These are phyloP conservation scores for Philaethria dido DNA, from an alignment of 2,888 invertebrate species.

Conservation along the genomic window DNA sequence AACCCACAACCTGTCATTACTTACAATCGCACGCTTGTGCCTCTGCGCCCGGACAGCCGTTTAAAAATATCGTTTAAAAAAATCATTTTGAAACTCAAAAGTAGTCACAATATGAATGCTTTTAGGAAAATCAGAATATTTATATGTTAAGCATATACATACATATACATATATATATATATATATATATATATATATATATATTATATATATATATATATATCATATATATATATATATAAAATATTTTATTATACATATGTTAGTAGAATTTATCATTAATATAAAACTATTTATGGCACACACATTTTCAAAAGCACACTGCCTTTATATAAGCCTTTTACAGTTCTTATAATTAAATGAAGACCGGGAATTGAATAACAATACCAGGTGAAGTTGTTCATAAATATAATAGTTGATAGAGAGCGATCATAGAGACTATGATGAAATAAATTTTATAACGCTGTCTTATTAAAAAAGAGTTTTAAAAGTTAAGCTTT, in stretches of 20 bases:
- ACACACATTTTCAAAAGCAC: background rate
- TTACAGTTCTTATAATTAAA: slow-evolving; percentile 16
- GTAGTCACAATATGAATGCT: too few relatives aligned
- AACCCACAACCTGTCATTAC: too few relatives aligned
- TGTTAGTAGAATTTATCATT: background rate
- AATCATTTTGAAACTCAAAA: too few relatives aligned
- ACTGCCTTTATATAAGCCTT: slow-evolving; percentile 1
- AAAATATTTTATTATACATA: background rate
- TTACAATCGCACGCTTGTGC: too few relatives aligned
- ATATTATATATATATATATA: too few relatives aligned
- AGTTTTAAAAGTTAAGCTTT: background rate
- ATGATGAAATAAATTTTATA: slow-evolving; percentile 36
- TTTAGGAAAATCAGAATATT: too few relatives aligned
- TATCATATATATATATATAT: background rate
- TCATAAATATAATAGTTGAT: slow-evolving; percentile 26
- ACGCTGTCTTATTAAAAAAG: slow-evolving; percentile 14
- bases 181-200: too few relatives aligned
- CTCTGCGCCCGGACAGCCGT: too few relatives aligned
- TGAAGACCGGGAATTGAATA: slow-evolving; percentile 10
- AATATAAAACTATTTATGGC: slow-evolving; percentile 8
- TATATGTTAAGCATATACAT: too few relatives aligned
- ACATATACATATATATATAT: too few relatives aligned
- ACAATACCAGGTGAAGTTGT: slow-evolving; percentile 9
- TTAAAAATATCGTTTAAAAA: too few relatives aligned
- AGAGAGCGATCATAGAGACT: slow-evolving; percentile 23